These are phyloP conservation scores for Phalanger gymnotis DNA, from an alignment of 2,797 vertebrate species.

Conservation along the genomic window DNA sequence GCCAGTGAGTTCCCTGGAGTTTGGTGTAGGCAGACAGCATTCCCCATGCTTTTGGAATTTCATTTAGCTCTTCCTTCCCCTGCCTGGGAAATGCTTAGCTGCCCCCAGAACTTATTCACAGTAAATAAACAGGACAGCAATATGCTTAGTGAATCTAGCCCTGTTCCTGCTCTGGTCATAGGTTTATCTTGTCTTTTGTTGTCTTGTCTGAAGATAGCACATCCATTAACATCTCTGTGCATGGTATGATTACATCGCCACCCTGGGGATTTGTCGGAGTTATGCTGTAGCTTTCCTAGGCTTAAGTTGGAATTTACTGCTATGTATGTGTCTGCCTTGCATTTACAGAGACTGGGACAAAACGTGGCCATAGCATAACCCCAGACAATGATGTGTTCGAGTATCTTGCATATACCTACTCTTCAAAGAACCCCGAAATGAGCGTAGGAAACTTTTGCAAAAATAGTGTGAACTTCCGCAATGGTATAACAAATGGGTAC, in stretches of 20 bases:
- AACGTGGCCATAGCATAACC: slow-evolving; percentile 83
- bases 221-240: not conserved
- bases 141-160: not conserved
- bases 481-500: slow-evolving; percentile 93
- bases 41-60: not conserved
- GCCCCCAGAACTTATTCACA: not conserved
- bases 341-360: slow-evolving; percentile 77
- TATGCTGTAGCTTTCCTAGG: not conserved
- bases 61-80: not conserved
- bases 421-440: slow-evolving; percentile 90
- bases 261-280: accelerated
- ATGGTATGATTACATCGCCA: not conserved
- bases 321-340: slow-evolving; percentile 33
- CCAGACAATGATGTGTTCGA: slow-evolving; percentile 94
- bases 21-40: not conserved
- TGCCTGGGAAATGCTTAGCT: not conserved
- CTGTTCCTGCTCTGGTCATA: not conserved
- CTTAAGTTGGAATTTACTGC: not conserved
- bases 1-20: not conserved
- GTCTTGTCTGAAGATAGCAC: not conserved
- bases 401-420: slow-evolving; percentile 92
- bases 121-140: not conserved
- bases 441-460: slow-evolving; percentile 83
- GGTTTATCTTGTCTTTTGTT: not conserved
- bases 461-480: slow-evolving; percentile 80